Evolutionary conservation across 2,888 invertebrate genomes (phyloP).

Genomic region (Oxyscelio sp.): DNA sequence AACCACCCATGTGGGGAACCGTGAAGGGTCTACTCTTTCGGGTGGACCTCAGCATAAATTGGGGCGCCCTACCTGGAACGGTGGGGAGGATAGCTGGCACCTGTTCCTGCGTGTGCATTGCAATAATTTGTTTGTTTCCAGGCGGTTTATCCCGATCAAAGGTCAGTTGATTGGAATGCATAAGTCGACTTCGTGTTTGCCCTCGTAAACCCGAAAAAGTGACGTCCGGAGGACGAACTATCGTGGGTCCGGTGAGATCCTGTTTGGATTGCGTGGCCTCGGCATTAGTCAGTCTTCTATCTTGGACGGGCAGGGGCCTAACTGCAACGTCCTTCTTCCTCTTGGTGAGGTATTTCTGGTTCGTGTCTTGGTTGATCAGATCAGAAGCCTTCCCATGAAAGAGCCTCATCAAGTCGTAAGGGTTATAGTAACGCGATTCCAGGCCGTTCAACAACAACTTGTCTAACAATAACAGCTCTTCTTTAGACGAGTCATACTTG

Average conservation of each 20-base stretch:
- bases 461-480: constrained; percentile 52
- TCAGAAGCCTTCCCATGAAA: constrained; percentile 18
- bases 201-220: not conserved
- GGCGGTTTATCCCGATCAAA: constrained; percentile 79
- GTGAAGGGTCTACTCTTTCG: constrained; percentile 92
- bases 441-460: constrained; percentile 60
- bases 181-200: constrained; percentile 61
- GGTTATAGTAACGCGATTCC: constrained; percentile 49
- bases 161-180: constrained; percentile 75
- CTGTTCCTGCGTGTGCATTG: constrained; percentile 64
- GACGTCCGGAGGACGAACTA: constrained; percentile 63
- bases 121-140: constrained; percentile 77
- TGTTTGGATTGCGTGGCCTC: constrained; percentile 52
- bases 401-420: constrained; percentile 38
- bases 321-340: constrained; percentile 45
- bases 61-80: constrained; percentile 90
- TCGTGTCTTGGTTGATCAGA: constrained; percentile 4
- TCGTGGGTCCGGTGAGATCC: constrained; percentile 64
- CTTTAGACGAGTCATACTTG: constrained; percentile 38
- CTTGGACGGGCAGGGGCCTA: constrained; percentile 47
- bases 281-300: constrained; percentile 63
- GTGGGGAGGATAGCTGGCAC: not conserved
- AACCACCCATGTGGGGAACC: constrained; percentile 96
- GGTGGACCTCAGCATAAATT: constrained; percentile 94
- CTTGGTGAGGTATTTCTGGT: constrained; percentile 39